phyloP scores from a whole-genome alignment of 2,888 invertebrate genomes.

The Spatulosminthurus flaviceps region DNA sequence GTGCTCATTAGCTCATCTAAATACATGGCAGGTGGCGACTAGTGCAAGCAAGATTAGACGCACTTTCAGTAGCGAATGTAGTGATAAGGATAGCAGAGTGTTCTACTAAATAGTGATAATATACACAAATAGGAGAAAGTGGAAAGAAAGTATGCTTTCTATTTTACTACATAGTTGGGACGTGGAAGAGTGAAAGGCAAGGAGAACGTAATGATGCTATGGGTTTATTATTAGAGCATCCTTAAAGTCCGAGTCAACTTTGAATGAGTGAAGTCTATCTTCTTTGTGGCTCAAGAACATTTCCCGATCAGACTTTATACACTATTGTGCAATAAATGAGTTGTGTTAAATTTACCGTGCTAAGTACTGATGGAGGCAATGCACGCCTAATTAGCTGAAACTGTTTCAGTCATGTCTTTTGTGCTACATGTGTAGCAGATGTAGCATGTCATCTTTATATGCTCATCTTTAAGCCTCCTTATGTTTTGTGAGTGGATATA shows the following conservation, averaged over 20 bases:
- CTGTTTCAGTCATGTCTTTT: neutral
- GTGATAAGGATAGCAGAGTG: no score
- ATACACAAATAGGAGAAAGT: no score
- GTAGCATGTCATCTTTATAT: neutral
- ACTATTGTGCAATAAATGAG: conserved; percentile 38
- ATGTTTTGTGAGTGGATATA: no score
- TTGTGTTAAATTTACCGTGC: conserved; percentile 39
- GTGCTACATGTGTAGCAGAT: no score
- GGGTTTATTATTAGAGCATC: neutral
- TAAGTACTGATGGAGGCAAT: conserved; percentile 38
- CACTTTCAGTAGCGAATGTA: no score
- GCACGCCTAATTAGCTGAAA: conserved; percentile 39
- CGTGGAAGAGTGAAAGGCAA: neutral
- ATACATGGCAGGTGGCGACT: no score
- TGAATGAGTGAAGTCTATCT: neutral
- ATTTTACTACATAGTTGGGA: no score
- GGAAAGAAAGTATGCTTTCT: no score
- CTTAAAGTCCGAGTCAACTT: conserved; percentile 22
- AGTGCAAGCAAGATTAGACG: no score
- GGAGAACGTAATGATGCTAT: neutral
- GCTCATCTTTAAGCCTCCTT: no score
- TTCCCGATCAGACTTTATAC: conserved; percentile 18
- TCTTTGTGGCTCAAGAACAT: conserved; percentile 23
- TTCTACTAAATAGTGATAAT: no score
- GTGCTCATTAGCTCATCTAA: no score